A percentile compares a stretch with the other conserved stretches of the same genome.
phyloP scores from a whole-genome alignment of 2,113 vertebrate species.

The Merops nubicus region DNA sequence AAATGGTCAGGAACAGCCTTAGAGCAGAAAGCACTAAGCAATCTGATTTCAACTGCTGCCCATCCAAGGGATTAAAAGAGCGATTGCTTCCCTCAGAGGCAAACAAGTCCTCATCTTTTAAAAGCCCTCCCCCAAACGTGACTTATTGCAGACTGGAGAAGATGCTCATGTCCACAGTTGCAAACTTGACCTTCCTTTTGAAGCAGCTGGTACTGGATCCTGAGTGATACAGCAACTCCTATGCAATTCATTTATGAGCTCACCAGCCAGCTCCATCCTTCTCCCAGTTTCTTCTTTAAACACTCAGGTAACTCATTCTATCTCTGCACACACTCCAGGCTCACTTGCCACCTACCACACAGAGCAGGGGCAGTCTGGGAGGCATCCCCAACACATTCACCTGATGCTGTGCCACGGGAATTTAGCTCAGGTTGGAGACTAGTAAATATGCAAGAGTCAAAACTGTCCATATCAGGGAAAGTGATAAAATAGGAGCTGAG shows the following conservation, averaged over 20 bases:
- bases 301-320: neutral
- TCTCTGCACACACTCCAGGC: neutral
- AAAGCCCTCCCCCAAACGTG: neutral
- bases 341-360: neutral
- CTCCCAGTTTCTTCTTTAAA: neutral
- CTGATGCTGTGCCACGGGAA: neutral
- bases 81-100: neutral
- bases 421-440: neutral
- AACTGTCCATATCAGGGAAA: neutral
- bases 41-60: neutral
- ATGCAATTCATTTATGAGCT: neutral
- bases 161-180: neutral
- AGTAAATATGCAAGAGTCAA: neutral
- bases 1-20: neutral
- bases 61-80: neutral
- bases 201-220: neutral
- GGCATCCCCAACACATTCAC: neutral
- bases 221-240: neutral
- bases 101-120: neutral
- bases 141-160: neutral
- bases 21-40: neutral
- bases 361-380: neutral
- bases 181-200: neutral
- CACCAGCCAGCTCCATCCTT: neutral
- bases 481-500: neutral